phyloP scores from a whole-genome alignment of 2,797 vertebrate genomes.

The Lepilemur ruficaudatus region DNA sequence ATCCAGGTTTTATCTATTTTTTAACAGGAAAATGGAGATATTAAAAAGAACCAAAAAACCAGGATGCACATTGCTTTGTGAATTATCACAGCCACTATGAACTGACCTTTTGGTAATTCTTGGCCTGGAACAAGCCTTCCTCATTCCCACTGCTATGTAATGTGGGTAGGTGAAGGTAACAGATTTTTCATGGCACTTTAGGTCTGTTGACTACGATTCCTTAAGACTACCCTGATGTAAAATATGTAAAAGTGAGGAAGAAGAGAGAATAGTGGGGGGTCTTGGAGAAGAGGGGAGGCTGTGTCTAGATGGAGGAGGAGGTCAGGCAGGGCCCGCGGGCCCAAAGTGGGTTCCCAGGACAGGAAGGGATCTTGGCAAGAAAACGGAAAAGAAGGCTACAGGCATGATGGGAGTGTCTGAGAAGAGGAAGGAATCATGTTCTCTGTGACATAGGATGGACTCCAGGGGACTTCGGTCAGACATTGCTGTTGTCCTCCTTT shows the following conservation, averaged over 20 bases:
- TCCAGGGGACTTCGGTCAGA: not conserved
- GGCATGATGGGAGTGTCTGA: not conserved
- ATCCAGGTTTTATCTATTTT: not conserved
- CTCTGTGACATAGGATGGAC: not conserved
- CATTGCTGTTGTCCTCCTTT: not conserved
- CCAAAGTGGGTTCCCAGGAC: not conserved
- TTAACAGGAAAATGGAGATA: not conserved
- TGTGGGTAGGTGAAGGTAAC: not conserved
- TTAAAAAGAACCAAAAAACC: not conserved
- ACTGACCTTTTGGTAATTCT: not conserved
- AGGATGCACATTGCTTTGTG: not conserved
- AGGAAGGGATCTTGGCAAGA: not conserved
- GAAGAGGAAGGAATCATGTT: not conserved
- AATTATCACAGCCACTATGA: not conserved
- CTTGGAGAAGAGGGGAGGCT: not conserved
- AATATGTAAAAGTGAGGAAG: not conserved
- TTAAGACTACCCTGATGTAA: not conserved
- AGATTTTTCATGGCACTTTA: not conserved
- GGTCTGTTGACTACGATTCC: not conserved
- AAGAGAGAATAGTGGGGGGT: not conserved
- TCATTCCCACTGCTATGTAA: not conserved
- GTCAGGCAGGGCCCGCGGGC: too few species aligned
- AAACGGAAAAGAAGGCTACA: not conserved
- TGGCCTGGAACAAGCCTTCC: not conserved
- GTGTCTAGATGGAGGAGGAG: fast-evolving